Evolutionary conservation across 2,888 invertebrate species (phyloP).

Genomic region (Hypolimnas misippus): DNA sequence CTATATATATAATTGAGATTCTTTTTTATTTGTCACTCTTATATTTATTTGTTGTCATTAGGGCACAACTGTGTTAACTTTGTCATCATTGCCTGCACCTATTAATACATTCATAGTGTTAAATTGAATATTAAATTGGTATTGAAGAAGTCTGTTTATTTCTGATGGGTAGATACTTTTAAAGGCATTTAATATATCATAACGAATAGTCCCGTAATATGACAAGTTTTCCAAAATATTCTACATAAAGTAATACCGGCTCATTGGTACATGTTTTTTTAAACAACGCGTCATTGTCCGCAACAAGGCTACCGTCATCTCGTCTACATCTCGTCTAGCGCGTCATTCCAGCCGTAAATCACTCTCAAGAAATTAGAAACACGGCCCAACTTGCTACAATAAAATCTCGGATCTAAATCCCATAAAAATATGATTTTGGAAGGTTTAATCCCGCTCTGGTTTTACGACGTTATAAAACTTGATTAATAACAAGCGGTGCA

Average conservation of each 20-base stretch:
- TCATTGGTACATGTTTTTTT: background rate
- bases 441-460: constrained; percentile 74
- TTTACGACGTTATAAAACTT: constrained; percentile 78
- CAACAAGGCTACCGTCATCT: background rate
- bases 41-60: too few relatives aligned
- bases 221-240: background rate
- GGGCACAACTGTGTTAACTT: too few relatives aligned
- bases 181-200: too few relatives aligned
- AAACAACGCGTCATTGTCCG: background rate
- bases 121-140: too few relatives aligned
- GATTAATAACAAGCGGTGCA: constrained; percentile 55
- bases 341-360: constrained; percentile 68
- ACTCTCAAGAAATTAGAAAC: constrained; percentile 75
- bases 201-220: too few relatives aligned
- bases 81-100: too few relatives aligned
- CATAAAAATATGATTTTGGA: constrained; percentile 81
- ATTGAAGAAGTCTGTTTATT: too few relatives aligned
- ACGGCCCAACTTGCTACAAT: constrained; percentile 67
- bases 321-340: constrained; percentile 73
- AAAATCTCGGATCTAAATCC: constrained; percentile 79
- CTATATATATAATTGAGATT: background rate
- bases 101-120: too few relatives aligned
- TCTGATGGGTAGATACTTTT: too few relatives aligned
- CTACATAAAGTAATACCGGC: background rate
- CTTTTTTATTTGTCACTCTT: constrained; percentile 10